Conservation (phyloP, 2,888 invertebrate genomes). For the Lampropteryx suffumata region DNA sequence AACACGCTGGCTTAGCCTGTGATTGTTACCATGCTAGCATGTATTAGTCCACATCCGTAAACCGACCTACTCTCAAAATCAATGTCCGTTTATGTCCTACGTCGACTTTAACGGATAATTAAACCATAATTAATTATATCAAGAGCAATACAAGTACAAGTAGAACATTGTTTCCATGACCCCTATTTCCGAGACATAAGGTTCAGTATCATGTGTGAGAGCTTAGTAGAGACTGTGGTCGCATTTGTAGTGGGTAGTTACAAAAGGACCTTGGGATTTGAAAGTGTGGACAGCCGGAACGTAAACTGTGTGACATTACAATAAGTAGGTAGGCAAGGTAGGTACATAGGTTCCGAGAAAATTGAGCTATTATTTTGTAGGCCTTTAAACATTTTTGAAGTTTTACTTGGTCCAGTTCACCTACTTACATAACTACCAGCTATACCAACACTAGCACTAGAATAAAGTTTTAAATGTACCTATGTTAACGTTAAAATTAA, state of each 20-base stretch:
- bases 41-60: slow-evolving; percentile 22
- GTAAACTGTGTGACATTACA: slow-evolving; percentile 40
- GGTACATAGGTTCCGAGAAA: slow-evolving; percentile 45
- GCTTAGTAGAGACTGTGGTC: slow-evolving; percentile 38
- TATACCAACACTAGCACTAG: background rate
- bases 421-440: background rate
- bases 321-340: slow-evolving; percentile 13
- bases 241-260: slow-evolving; percentile 40
- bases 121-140: slow-evolving; percentile 44
- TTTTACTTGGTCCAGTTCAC: background rate
- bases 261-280: slow-evolving; percentile 64
- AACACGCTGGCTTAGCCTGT: too few relatives aligned
- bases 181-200: slow-evolving; percentile 29
- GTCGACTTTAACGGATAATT: slow-evolving; percentile 48
- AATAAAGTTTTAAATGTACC: too few relatives aligned
- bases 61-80: slow-evolving; percentile 42
- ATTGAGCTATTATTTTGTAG: slow-evolving; percentile 38
- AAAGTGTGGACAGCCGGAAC: slow-evolving; percentile 70
- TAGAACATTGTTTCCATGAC: slow-evolving; percentile 16
- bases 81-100: slow-evolving; percentile 39
- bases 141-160: slow-evolving; percentile 37
- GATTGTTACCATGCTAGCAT: background rate
- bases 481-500: too few relatives aligned
- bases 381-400: background rate
- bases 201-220: slow-evolving; percentile 29